Evolutionary conservation across 2,888 invertebrate genomes (phyloP), one percentile per base, ranked within the genome.

Genomic region (Tuberolachnus salignus): DNA sequence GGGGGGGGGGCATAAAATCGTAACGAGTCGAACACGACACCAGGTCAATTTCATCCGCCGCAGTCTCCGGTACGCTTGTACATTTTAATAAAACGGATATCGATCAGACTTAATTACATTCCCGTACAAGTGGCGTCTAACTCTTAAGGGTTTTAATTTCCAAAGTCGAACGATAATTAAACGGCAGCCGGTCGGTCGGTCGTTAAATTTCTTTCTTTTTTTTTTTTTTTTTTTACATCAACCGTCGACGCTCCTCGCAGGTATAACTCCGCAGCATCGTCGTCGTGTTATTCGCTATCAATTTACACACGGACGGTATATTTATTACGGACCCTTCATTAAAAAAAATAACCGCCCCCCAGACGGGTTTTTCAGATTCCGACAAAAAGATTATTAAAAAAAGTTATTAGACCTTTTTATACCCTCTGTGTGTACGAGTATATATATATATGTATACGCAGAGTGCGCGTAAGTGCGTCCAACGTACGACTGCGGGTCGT

Each of bases 351-450:
- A 55, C 66, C 64, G 10, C 13, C 74, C 13, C 74, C 53, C 46
- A 9, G 44, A 67, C 49, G 75, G 75, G 34, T 67, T 75, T 67
- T 75, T n/a, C 66, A 75, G 75, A 75, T 75, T 59, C 57, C 67
- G 19, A 57, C 67, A 57, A 57, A 75, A 75, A 75, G 75, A 75
- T 75, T 75, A 75, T 75, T 75, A 75, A 75, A 75, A 34, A 75
- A 75, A 75, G 75, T 75, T 75, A 67, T 67, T 75, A 75, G 75
- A 67, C 75, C 75, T 75, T 75, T 75, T 75, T 75, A 26, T 57
- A 23, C 44, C 6, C 3, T 23, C 8, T 67, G 10, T 42, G n/a
- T n/a, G n/a, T n/a, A n/a, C n/a, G n/a, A 14, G 63, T 66, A n/a
- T 66, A 49, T 1, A 3, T 34, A 13, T 44, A 19, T 14, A 8